phyloP scores from a whole-genome alignment of 30 jellyfish, hydroid and myxozoan genomes.

The Cassiopea xamachana region DNA sequence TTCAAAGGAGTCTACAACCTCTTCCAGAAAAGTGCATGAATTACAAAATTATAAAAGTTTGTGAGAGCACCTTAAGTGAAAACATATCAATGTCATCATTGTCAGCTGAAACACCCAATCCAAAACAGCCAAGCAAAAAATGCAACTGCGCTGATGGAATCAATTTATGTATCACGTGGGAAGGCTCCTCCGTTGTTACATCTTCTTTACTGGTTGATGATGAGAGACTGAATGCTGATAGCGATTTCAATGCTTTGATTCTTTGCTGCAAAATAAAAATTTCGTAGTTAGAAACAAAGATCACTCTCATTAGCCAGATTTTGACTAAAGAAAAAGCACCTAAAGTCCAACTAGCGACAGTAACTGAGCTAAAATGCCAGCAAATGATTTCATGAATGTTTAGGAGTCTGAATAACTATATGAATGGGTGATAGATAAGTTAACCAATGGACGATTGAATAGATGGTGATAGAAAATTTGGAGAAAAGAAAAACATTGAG shows the following conservation, averaged over 20 bases:
- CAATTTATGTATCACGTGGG: slow-evolving; percentile 32
- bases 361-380: too few species aligned
- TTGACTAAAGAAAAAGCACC: neutral
- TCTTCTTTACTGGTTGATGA: slow-evolving; percentile 10
- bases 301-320: neutral
- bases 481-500: too few species aligned
- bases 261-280: slow-evolving; percentile 18
- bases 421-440: too few species aligned
- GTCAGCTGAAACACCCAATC: slow-evolving; percentile 38
- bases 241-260: slow-evolving; percentile 27
- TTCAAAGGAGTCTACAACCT: too few species aligned
- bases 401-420: too few species aligned
- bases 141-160: slow-evolving; percentile 68
- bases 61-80: slow-evolving; percentile 39
- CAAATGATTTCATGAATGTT: too few species aligned
- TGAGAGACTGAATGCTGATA: slow-evolving; percentile 51
- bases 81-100: neutral
- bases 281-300: neutral
- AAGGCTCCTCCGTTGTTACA: neutral
- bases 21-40: too few species aligned
- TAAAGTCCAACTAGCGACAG: too few species aligned
- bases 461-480: too few species aligned
- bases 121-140: slow-evolving; percentile 37
- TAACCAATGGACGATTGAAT: too few species aligned
- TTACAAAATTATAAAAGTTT: too few species aligned